phyloP scores from a whole-genome alignment of 2,113 vertebrate genomes.

The Tragelaphus buxtoni region DNA sequence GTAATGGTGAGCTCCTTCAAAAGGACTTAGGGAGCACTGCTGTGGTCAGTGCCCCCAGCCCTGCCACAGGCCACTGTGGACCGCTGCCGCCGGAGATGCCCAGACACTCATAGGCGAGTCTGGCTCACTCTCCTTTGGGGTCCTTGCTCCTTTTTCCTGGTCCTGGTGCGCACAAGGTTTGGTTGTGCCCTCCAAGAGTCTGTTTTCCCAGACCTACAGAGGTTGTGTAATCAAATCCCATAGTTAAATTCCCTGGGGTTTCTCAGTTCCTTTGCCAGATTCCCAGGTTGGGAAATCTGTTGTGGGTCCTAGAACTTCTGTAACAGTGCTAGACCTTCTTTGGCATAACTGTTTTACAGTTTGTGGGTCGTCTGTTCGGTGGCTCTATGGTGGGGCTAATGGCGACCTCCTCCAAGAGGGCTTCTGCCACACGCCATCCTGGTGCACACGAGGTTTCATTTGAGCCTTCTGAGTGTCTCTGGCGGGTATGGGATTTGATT shows the following conservation, averaged over 20 bases:
- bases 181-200: background rate
- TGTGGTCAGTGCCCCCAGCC: accelerated
- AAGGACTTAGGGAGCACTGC: accelerated
- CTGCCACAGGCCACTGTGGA: background rate
- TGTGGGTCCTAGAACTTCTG: background rate
- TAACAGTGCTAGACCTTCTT: background rate
- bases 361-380: background rate
- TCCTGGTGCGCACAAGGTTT: background rate
- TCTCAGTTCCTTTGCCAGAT: background rate
- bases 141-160: background rate
- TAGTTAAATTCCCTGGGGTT: background rate
- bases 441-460: background rate
- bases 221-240: background rate
- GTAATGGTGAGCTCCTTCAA: background rate
- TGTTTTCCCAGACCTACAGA: background rate
- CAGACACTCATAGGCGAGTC: background rate
- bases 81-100: accelerated
- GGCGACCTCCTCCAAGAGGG: no score
- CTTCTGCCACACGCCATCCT: background rate
- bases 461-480: background rate
- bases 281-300: background rate
- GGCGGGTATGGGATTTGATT: background rate
- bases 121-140: background rate
- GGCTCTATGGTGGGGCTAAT: background rate
- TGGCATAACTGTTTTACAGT: background rate